These are phyloP conservation scores for Dromas ardeola DNA, from an alignment of 2,113 vertebrate genomes.

Conservation along the genomic window DNA sequence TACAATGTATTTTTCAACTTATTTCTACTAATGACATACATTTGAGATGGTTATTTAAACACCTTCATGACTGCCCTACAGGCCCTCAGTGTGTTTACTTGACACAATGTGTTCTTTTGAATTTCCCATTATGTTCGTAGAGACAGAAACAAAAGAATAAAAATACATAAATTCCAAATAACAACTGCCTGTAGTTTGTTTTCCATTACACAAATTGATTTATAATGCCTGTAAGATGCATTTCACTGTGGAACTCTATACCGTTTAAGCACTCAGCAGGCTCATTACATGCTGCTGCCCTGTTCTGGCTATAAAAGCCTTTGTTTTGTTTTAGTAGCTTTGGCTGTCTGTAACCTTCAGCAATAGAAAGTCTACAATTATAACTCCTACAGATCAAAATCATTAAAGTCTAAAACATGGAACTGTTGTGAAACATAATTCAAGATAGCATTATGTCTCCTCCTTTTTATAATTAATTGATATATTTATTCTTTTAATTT, in stretches of 20 bases:
- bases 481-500: neutral
- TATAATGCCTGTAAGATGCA: slow-evolving; percentile 20
- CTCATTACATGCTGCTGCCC: neutral
- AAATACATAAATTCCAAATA: neutral
- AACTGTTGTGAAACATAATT: neutral
- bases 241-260: neutral
- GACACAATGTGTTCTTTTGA: neutral
- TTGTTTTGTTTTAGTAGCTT: neutral
- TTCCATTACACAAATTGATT: slow-evolving; percentile 42
- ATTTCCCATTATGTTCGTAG: neutral
- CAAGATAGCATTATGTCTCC: neutral
- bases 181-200: slow-evolving; percentile 6
- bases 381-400: neutral
- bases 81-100: neutral
- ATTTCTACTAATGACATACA: neutral
- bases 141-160: neutral
- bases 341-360: neutral
- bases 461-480: neutral
- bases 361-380: neutral
- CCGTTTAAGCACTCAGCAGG: neutral
- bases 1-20: neutral
- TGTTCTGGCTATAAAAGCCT: neutral
- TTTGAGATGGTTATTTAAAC: slow-evolving; percentile 12
- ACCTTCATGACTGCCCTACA: neutral
- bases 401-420: neutral